Conservation (phyloP, 2,113 vertebrate genomes). For the Centropus bengalensis region DNA sequence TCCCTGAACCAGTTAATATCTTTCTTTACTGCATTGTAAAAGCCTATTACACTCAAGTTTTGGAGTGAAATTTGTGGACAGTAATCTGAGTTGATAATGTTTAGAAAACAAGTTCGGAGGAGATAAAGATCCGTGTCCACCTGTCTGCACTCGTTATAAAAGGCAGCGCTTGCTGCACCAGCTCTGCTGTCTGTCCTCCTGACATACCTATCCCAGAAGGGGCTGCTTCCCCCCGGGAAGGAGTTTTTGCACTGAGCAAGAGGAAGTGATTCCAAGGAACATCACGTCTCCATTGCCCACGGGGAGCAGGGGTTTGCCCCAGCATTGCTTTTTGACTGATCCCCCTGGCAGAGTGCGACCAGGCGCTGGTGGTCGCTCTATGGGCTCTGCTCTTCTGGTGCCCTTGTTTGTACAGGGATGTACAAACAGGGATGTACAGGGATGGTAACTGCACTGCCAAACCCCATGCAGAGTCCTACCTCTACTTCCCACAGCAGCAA, state of each 20-base stretch:
- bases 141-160: rapidly evolving
- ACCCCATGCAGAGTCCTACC: not conserved
- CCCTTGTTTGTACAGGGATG: not conserved
- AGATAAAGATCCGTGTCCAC: constrained; percentile 50
- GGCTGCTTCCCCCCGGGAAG: not conserved
- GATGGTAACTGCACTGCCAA: not conserved
- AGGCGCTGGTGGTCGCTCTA: not conserved
- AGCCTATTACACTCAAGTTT: constrained; percentile 76
- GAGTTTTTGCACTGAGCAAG: rapidly evolving
- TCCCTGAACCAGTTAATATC: constrained; percentile 63
- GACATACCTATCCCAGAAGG: rapidly evolving
- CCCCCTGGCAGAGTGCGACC: not conserved
- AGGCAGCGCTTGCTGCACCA: not conserved
- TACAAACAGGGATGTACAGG: no score
- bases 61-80: constrained; percentile 73
- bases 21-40: constrained; percentile 82
- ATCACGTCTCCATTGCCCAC: rapidly evolving
- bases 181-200: not conserved
- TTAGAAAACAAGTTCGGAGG: constrained; percentile 70
- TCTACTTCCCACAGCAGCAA: not conserved
- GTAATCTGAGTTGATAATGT: constrained; percentile 76
- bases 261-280: not conserved
- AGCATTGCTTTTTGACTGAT: rapidly evolving
- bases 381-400: not conserved
- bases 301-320: not conserved